Conservation (phyloP, 2,113 vertebrate genomes). For the Notothenia coriiceps region DNA sequence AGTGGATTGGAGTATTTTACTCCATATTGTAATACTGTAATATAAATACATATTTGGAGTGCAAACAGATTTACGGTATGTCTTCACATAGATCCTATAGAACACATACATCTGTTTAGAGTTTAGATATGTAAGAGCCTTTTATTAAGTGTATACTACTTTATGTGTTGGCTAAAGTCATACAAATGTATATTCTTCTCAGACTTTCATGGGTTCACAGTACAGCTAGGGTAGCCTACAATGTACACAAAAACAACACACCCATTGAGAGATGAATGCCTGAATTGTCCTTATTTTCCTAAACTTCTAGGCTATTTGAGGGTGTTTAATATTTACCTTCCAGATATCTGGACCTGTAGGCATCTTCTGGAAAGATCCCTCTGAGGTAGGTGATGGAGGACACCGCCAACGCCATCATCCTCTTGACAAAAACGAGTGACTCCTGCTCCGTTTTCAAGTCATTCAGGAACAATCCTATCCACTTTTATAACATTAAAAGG, state of each 20-base stretch:
- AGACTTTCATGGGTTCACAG: neutral
- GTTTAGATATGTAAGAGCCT: neutral
- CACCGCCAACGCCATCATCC: slow-evolving; percentile 91
- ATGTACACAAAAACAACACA: neutral
- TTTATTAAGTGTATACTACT: neutral
- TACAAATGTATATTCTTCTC: neutral
- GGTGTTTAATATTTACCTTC: slow-evolving; percentile 85
- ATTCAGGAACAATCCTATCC: slow-evolving; percentile 74
- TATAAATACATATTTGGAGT: too few species aligned
- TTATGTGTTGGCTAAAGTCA: neutral
- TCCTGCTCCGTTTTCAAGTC: slow-evolving; percentile 87
- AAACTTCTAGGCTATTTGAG: neutral
- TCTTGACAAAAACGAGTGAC: slow-evolving; percentile 92
- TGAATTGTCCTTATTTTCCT: neutral
- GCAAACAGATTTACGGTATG: too few species aligned
- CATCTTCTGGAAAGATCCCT: slow-evolving; percentile 94
- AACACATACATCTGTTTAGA: too few species aligned
- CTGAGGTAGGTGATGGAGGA: slow-evolving; percentile 96
- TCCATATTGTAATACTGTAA: too few species aligned
- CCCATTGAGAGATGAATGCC: too few species aligned
- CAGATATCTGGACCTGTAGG: slow-evolving; percentile 94
- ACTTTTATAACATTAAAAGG: slow-evolving; percentile 45
- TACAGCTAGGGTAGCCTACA: too few species aligned
- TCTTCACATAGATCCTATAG: too few species aligned
- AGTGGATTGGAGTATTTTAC: too few species aligned